Conservation (phyloP, 1,140 invertebrate genomes). For the Drosophila pseudoananassae region DNA sequence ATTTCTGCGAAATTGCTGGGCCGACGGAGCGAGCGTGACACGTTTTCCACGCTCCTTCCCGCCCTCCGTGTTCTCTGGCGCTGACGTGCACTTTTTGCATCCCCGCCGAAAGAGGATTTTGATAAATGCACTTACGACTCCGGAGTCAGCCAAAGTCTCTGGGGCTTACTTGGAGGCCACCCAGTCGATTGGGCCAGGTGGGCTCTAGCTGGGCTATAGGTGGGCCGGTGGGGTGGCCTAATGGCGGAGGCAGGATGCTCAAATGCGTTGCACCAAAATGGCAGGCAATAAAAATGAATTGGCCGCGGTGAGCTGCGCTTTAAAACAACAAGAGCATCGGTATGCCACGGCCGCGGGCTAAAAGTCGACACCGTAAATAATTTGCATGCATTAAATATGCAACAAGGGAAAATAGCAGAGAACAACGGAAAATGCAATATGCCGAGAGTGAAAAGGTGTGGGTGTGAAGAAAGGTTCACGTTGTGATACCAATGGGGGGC, state of each 20-base stretch:
- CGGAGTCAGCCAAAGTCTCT: conserved; percentile 50
- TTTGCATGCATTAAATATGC: conserved; percentile 77
- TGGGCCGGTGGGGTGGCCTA: conserved; percentile 16
- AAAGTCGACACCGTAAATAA: conserved; percentile 67
- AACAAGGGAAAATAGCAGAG: conserved; percentile 56
- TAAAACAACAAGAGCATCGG: conserved; percentile 14
- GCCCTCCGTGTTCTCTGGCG: conserved; percentile 17
- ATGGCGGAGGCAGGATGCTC: conserved; percentile 14
- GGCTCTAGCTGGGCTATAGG: conserved; percentile 5
- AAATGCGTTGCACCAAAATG: conserved; percentile 23
- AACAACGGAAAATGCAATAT: conserved; percentile 66
- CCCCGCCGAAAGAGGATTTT: conserved; percentile 51
- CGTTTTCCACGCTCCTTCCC: conserved; percentile 17
- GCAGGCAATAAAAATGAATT: conserved; percentile 55
- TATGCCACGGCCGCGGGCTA: conserved; percentile 30
- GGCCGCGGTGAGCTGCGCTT: conserved; percentile 45
- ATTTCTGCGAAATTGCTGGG: conserved; percentile 64
- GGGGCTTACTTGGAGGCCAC: conserved; percentile 5
- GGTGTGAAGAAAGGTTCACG: neutral
- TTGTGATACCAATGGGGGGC: neutral
- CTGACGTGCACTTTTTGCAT: conserved; percentile 30
- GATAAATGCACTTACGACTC: conserved; percentile 68
- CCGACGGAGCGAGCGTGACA: conserved; percentile 38
- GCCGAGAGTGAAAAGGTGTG: conserved; percentile 24
- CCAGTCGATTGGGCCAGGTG: conserved; percentile 8